Evolutionary conservation across 2,888 invertebrate genomes (phyloP), one percentile per base, ranked within the genome.

Genomic region (Coelogynopora nodosa): DNA sequence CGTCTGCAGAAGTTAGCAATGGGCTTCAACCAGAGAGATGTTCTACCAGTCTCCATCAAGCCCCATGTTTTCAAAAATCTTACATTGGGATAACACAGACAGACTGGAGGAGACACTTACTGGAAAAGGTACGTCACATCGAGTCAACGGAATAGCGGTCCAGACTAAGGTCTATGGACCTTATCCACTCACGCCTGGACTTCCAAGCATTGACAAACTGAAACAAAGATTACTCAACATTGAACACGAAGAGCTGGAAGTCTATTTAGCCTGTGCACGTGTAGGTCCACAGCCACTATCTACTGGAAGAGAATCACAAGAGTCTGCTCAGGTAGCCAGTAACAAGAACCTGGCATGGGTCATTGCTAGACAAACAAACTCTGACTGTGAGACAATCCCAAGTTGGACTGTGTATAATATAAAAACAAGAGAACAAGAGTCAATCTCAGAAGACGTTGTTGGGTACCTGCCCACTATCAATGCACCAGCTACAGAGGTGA

Each of bases 361-460:
- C 49, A 5, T 10, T 5, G 81, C 88, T 2, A 86, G 87, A 27
- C 67, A 31, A 26, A 26, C 49, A 30, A 80, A 82, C 67, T 13
- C 87, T 31, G 87, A 86, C 13, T 84, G 87, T 49, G 88, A 88
- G 67, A 88, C 18, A 49, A 83, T 88, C 28, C 85, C 86, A 74
- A 82, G 86, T 30, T 88, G 88, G 88, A 88, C 88, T 67, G 87
- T 88, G 5, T 88, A 87, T 80, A 88, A 88, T 82, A 88, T 87
- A 27, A 5, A 0, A 26, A 85, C 84, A 0, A 31, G 87, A 27
- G 84, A 86, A 28, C 26, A 84, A 0, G 30, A 27, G 13, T 26
- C 82, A 26, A 31, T 88, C n/a, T 29, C 27, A 30, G 23, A 86
- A 30, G 85, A 88, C 67, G 49, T 82, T 67, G 80, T 88, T 28